phyloP scores from a whole-genome alignment of 2,888 invertebrate species.

The Phragmatobia fuliginosa region DNA sequence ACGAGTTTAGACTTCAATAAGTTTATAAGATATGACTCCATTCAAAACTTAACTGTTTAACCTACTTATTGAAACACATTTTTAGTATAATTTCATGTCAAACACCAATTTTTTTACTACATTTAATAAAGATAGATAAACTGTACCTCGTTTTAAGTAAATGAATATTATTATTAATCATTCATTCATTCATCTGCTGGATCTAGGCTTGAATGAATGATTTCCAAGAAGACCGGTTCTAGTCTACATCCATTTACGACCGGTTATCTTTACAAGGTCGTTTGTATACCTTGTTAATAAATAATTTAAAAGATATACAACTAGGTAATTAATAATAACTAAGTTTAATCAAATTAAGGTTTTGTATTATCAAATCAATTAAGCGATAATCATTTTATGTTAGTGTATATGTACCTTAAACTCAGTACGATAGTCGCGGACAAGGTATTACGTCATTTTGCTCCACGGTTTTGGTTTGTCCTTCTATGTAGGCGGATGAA shows the following conservation, averaged over 20 bases:
- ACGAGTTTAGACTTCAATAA: background rate
- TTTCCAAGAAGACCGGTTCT: background rate
- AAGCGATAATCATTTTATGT: constrained; percentile 16
- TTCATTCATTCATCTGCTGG: no score
- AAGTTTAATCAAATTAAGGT: background rate
- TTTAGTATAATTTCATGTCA: no score
- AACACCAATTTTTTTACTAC: no score
- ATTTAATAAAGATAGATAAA: no score
- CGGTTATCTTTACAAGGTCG: background rate
- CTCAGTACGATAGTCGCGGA: constrained; percentile 42
- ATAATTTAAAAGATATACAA: background rate
- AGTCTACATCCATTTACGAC: background rate
- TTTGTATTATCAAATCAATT: constrained; percentile 12
- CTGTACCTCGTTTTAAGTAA: no score
- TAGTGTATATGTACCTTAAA: constrained; percentile 30
- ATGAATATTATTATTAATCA: no score
- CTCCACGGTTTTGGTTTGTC: constrained; percentile 38
- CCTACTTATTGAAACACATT: no score
- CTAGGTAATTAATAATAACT: background rate
- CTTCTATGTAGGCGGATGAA: constrained; percentile 40
- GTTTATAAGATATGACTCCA: background rate
- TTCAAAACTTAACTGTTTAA: background rate
- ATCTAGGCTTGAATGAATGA: no score
- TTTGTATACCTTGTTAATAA: background rate
- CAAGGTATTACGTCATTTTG: constrained; percentile 60